phyloP scores from a whole-genome alignment of 2,113 vertebrate genomes.

The Corythaixoides concolor region DNA sequence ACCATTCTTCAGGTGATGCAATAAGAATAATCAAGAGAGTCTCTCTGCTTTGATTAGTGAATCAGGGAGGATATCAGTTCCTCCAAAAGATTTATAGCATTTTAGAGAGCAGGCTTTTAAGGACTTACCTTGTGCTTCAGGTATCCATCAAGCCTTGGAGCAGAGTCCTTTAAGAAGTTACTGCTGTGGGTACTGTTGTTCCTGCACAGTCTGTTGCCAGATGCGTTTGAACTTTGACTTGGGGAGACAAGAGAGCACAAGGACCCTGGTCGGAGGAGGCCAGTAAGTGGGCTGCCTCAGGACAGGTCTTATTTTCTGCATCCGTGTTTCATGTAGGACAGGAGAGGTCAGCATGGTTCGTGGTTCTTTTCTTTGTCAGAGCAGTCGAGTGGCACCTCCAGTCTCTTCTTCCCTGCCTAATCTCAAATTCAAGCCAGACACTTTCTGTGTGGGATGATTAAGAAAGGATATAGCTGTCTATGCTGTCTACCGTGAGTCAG shows the following conservation, averaged over 20 bases:
- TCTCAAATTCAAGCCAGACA: background rate
- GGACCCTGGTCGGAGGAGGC: fast-evolving
- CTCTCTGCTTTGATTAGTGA: background rate
- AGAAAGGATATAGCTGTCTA: background rate
- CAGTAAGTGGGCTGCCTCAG: background rate
- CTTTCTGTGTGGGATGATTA: background rate
- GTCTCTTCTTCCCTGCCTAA: background rate
- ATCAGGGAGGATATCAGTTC: background rate
- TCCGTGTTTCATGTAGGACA: background rate
- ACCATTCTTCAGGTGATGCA: background rate
- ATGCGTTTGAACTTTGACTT: background rate
- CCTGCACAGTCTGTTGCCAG: background rate
- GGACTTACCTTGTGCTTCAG: background rate
- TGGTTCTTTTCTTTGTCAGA: background rate
- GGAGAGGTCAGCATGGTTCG: background rate
- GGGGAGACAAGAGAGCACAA: background rate
- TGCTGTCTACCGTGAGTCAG: background rate
- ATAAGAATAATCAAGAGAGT: background rate
- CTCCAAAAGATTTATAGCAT: background rate
- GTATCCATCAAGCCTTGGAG: background rate
- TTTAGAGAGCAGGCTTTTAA: background rate
- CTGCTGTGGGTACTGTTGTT: background rate
- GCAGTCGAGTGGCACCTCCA: background rate
- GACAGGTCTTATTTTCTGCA: background rate
- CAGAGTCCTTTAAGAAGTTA: background rate